Conservation (phyloP, 37 sponge, comb jelly and placozoan genomes). For the Lycopodina hypogea region DNA sequence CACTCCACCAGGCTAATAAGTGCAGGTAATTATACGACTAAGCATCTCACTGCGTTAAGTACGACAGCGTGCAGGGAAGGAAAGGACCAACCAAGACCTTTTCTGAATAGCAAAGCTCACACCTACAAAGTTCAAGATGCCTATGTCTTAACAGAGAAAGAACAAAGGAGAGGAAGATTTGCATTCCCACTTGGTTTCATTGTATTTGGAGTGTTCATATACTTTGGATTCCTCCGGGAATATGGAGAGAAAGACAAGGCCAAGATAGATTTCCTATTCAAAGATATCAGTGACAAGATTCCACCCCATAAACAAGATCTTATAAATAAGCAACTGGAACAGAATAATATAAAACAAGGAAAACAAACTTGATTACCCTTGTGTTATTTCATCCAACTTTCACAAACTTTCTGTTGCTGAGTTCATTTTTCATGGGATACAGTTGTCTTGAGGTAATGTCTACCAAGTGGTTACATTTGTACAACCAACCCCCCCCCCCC, state of each 20-base stretch:
- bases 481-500: no score
- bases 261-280: slow-evolving; percentile 1
- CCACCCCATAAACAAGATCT: not conserved
- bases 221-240: slow-evolving; percentile 34
- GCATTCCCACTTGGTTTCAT: slow-evolving; percentile 41
- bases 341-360: not conserved
- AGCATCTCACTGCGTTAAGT: no score
- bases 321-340: not conserved
- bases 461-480: no score
- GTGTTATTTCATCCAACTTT: no score
- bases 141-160: not conserved
- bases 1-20: no score
- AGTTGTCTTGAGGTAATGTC: no score
- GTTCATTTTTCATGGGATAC: no score
- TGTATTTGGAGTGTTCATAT: slow-evolving; percentile 26
- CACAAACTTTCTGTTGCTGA: no score
- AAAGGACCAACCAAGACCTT: slow-evolving; percentile 34
- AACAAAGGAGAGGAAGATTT: slow-evolving; percentile 11
- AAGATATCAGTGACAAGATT: slow-evolving; percentile 30
- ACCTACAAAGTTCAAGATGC: slow-evolving; percentile 22
- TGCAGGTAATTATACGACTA: no score
- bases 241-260: slow-evolving; percentile 19
- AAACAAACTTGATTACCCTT: no score
- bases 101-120: slow-evolving; percentile 43
- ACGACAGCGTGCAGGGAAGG: not conserved